Evolutionary conservation across 2,888 invertebrate genomes (phyloP), one percentile per base, ranked within the genome.

Genomic region (Tinea pellionella): DNA sequence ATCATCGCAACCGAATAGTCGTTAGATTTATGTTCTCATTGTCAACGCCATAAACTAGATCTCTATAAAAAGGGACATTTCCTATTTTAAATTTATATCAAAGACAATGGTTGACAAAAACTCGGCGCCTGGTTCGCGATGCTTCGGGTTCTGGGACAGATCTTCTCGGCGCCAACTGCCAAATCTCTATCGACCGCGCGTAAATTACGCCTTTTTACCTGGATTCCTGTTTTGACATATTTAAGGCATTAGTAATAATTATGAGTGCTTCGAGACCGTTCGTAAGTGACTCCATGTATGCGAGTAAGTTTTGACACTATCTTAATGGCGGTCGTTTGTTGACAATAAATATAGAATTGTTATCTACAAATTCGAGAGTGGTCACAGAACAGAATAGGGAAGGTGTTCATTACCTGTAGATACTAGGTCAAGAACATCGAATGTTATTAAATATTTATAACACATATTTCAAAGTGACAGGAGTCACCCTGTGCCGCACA

Each of bases 201-300:
- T 87, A 87, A 86, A 87, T 87, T 85, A 86, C 84, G 82, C 81
- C 84, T 86, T 86, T 86, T 86, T 87, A 87, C 87, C 87, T 87
- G 86, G 84, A 85, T 86, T 83, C 85, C 85, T 87, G 87, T 87
- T 87, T 87, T 87, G 87, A 87, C 87, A 87, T 86, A 87, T 86
- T 86, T 85, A 87, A 87, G 84, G 86, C 81, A 87, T 87, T 87
- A 85, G 85, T 87, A 87, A 87, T 86, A 87, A 87, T 87, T 87
- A 87, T 87, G 87, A 87, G 83, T 84, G 82, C 80, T 78, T 73
- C 73, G 71, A 68, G 71, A 71, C 72, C 69, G 70, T 72, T 73
- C 68, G 80, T 81, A 80, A 77, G 75, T 76, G 69, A 73, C 72
- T 77, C 73, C 69, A 74, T 70, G 77, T 74, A 77, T 73, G 78